Base-by-base conservation (phyloP, 2,888 invertebrate species). In the Drosophila picticornis region DNA sequence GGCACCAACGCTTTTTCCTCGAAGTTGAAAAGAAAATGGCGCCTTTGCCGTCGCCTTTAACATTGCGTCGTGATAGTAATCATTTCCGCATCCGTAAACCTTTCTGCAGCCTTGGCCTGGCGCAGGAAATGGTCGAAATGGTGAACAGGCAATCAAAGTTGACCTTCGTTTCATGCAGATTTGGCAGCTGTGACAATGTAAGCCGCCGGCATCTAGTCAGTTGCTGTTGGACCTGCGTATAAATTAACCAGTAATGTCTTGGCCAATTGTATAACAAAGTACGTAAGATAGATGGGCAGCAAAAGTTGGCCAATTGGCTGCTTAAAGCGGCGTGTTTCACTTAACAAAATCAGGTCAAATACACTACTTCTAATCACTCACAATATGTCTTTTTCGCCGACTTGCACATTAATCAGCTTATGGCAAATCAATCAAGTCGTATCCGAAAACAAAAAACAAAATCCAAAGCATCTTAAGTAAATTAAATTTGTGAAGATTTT, bases 91-190 rank as follows among this genome's bases (percentile, higher is more conserved):
- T 86, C 72, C 67, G 29, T 67, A 67, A 55, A 55, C 63, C 61
- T 71, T 80, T 65, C 57, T 83, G 66, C 61, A 76, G 59, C 64
- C 61, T 68, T 57, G 58, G 19, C 52, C 34, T 29, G 40, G 43
- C 34, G 25, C 40, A 34, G 38, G 59, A 74, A 65, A 63, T 29
- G 51, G 58, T 34, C 34, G n/a, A 63, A 51, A 50, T 62, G 64
- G 46, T 19, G 38, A 53, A 58, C 66, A 46, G 40, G 27, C 56
- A 59, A 46, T 31, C 29, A 32, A 71, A 64, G 58, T 48, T 79
- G 70, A 75, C 87, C 87, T 75, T 74, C 74, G 67, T 84, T 72
- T 71, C 64, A 80, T 80, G 74, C 71, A 83, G 77, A 84, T 84
- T 75, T 64, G 53, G 59, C 73, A 64, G 57, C 72, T 75, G 68